Base-by-base conservation (phyloP, 2,888 invertebrate genomes). In the Aquatica leii region DNA sequence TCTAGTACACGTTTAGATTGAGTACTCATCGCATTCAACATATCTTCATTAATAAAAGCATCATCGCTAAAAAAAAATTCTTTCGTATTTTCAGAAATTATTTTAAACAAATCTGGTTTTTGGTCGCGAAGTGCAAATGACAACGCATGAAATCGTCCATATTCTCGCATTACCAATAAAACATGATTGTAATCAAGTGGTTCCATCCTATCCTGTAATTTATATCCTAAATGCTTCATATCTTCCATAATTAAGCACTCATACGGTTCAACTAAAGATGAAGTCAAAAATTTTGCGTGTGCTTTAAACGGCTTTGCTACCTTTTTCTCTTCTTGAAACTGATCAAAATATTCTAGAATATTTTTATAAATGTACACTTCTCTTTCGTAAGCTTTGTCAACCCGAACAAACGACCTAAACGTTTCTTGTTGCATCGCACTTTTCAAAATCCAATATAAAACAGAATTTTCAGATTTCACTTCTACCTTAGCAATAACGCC, bases 141-240 rank as follows among this genome's bases (percentile, higher is more conserved):
- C 4, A 77, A 49, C 3, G 76, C 72, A 56, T 78, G 78, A 14
- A 74, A 68, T 51, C 69, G 71, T 4, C 72, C 78, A 50, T 77
- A 73, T 18, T 74, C 71, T 43, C 68, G 67, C 57, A 77, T 59
- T 17, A 74, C 73, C 5, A 77, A 43, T 14, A 59, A 53, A 4
- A 70, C 71, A 56, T 76, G 76, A 20, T 74, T 52, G 11, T 70
- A 72, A 66, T 77, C 73, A 49, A 78, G 53, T n/a, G 71, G 67
- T 41, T 69, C 15, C 8, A 41, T 46, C 0, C 66, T 50, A 20
- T 66, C 56, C n/a, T 64, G 68, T 64, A 71, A 68, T 18, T 74
- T 59, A 61, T 71, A 74, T 31, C 76, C 77, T 2, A 59, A 20
- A 15, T 6, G 53, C 61, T 75, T 74, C 72, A 74, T 71, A 49